Evolutionary conservation across 2,113 vertebrate species (phyloP).

Genomic region (Pantherophis guttatus): DNA sequence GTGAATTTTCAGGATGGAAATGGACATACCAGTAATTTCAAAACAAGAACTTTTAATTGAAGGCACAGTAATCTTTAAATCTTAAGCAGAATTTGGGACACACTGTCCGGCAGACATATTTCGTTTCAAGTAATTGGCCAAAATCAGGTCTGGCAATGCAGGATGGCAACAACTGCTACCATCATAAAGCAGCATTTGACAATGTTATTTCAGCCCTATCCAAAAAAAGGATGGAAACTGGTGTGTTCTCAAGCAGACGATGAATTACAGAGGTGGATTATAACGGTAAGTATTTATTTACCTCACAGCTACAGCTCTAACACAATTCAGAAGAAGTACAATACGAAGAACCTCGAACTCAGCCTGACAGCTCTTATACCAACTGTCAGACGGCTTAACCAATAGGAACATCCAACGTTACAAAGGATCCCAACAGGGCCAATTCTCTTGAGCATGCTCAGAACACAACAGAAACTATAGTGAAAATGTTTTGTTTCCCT

Average conservation of each 20-base stretch:
- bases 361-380: too few relatives aligned
- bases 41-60: neutral
- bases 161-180: neutral
- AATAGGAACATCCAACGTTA: too few relatives aligned
- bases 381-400: too few relatives aligned
- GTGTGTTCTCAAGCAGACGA: too few relatives aligned
- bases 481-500: neutral
- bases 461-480: neutral
- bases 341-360: too few relatives aligned
- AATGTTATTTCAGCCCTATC: neutral
- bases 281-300: too few relatives aligned
- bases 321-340: too few relatives aligned
- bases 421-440: too few relatives aligned
- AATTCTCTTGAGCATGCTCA: too few relatives aligned
- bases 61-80: neutral
- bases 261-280: too few relatives aligned
- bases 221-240: neutral
- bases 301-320: too few relatives aligned
- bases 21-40: neutral
- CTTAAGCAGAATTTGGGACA: neutral
- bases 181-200: neutral
- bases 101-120: neutral
- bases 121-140: neutral
- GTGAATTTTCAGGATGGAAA: neutral
- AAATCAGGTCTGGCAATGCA: neutral